These are phyloP conservation scores for Hypsibius dujardini DNA, from an alignment of 1,140 invertebrate genomes.

Conservation along the genomic window DNA sequence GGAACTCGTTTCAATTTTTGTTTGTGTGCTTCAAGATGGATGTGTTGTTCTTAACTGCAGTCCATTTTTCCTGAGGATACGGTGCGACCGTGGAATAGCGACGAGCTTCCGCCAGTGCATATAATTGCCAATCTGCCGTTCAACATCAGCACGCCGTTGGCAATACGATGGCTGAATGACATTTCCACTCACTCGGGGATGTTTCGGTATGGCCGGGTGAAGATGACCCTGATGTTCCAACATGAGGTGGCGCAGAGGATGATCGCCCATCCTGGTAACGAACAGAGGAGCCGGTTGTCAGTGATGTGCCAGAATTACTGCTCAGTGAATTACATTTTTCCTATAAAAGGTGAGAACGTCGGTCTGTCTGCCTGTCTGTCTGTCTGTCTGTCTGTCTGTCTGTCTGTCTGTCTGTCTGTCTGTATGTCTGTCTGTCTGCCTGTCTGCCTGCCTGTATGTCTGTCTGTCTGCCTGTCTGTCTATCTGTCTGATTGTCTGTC, in stretches of 20 bases:
- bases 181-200: conserved; percentile 55
- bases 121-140: conserved; percentile 98
- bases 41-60: no score
- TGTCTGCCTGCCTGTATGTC: no score
- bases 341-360: conserved; percentile 51
- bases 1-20: no score
- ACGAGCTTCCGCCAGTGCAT: conserved; percentile 46
- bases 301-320: conserved; percentile 88
- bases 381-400: no score
- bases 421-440: no score
- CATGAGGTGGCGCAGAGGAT: conserved; percentile 74
- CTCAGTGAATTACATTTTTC: conserved; percentile 58
- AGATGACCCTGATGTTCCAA: conserved; percentile 89
- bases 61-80: background rate
- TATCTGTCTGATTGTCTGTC: no score
- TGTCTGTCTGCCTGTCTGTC: no score
- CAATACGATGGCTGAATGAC: conserved; percentile 66
- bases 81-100: conserved; percentile 35
- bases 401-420: no score
- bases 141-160: conserved; percentile 75
- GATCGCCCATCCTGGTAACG: conserved; percentile 42
- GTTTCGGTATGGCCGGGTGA: conserved; percentile 64
- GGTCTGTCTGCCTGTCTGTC: no score
- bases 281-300: conserved; percentile 65
- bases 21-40: conserved; percentile 18